Conservation (phyloP, 2,888 invertebrate species). For the Temnothorax ravouxi region DNA sequence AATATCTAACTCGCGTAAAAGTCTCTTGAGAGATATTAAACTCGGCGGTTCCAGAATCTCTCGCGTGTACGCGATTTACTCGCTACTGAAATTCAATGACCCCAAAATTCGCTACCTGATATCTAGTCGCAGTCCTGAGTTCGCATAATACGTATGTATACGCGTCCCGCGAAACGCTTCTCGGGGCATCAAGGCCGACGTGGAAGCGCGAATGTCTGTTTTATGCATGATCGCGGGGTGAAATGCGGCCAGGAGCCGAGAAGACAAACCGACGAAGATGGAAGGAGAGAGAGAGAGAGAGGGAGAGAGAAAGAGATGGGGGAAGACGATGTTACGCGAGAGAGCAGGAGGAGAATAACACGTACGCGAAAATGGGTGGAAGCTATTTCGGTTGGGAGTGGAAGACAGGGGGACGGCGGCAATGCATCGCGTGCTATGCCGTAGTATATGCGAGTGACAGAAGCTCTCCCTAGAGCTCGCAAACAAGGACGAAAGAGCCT, state of each 20-base stretch:
- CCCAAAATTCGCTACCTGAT: constrained; percentile 25
- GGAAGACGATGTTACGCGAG: constrained; percentile 3
- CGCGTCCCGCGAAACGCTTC: constrained; percentile 29
- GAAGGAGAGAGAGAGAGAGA: background rate
- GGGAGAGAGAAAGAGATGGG: background rate
- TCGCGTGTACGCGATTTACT: background rate
- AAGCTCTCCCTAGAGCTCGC: constrained; percentile 56
- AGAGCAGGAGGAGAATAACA: constrained; percentile 15
- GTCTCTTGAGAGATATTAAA: constrained; percentile 23
- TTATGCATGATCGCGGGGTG: constrained; percentile 74
- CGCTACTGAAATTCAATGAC: constrained; percentile 24
- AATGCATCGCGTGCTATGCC: constrained; percentile 36
- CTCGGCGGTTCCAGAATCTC: background rate
- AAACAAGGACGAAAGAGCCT: constrained; percentile 69
- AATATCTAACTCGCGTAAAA: background rate
- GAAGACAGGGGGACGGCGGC: constrained; percentile 33
- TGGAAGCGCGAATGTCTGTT: constrained; percentile 65
- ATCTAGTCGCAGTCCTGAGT: background rate
- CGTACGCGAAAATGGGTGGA: constrained; percentile 27
- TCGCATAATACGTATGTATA: constrained; percentile 30
- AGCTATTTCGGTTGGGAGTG: constrained; percentile 45
- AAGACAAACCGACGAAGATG: constrained; percentile 46
- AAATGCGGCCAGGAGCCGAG: constrained; percentile 63
- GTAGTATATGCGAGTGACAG: constrained; percentile 65
- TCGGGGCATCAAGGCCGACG: constrained; percentile 42